Base-by-base conservation (phyloP, 2,888 invertebrate genomes). In the Anoplius nigerrimus region DNA sequence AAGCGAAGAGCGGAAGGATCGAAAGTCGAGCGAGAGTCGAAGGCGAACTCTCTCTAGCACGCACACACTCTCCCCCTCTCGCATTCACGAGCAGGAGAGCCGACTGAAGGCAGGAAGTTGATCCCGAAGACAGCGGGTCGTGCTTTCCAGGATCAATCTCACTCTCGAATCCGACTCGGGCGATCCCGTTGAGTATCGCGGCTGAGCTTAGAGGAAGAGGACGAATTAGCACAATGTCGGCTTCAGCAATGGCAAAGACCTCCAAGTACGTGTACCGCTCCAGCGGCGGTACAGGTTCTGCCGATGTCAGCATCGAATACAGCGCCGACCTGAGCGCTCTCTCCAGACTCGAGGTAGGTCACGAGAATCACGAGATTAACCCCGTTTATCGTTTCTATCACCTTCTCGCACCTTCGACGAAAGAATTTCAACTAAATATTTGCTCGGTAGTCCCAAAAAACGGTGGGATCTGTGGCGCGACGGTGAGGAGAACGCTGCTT, bases 281-380 rank as follows among this genome's bases (percentile, higher is more conserved):
- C 89, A 93, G 93, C 89, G 95, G 95, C 89, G 94, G 93, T 90
- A 93, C 91, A 86, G 92, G 91, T 73, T 89, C 89, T 80, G 94
- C 95, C 90, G 96, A 97, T 92, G 95, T 97, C 90, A 96, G 94
- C 93, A 96, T 97, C 92, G 97, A 97, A 92, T 97, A 97, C 92
- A 94, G 94, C 91, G 93, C 95, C 91, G 97, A 97, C 92, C 92
- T 97, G 91, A 96, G 95, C 91, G 95, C 96, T 90, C 94, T 97
- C 90, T 94, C 96, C 91, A 95, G 97, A 91, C 94, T 97, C 91
- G 97, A 97, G 96, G 97, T 97, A 95, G 70, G 81, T 80, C 43
- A 15, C 48, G 11, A 5, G 18, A 8, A 48, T 11, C 48, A 16
- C 48, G n/a, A 18, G 48, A 13, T 8, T 18, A n/a, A n/a, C 5